Percentiles rank a stretch among this genome's conserved stretches.
Evolutionary conservation across 2,113 vertebrate species (phyloP).

Genomic region (Emydura subglobosa): DNA sequence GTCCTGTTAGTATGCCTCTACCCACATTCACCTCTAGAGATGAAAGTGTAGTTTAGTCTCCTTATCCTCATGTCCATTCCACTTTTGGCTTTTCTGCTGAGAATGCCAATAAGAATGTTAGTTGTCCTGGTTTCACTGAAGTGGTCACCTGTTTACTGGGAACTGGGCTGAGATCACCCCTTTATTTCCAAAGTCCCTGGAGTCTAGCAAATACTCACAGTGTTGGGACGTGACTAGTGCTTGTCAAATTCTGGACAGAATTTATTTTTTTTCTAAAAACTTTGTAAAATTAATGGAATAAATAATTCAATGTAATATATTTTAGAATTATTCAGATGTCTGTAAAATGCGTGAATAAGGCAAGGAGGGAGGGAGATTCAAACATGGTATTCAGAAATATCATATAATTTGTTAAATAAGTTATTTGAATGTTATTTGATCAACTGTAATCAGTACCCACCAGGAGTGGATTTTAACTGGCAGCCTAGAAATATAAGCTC

Average conservation of each 20-base stretch:
- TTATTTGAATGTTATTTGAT: not conserved
- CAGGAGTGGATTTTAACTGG: not conserved
- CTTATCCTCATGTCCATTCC: accelerated
- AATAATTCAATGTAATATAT: not conserved
- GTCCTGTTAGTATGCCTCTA: not conserved
- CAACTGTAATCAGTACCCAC: not conserved
- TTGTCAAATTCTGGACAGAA: not conserved
- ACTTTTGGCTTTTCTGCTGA: not conserved
- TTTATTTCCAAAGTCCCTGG: not conserved
- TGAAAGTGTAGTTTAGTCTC: not conserved
- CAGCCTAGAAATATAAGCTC: not conserved
- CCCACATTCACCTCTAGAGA: not conserved
- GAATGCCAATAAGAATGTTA: not conserved
- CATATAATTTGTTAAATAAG: not conserved
- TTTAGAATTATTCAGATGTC: not conserved
- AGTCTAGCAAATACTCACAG: not conserved
- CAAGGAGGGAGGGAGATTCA: not conserved
- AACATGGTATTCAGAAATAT: not conserved
- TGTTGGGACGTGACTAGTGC: not conserved
- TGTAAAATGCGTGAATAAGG: not conserved
- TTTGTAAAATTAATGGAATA: not conserved
- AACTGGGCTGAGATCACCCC: not conserved
- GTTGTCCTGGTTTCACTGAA: accelerated
- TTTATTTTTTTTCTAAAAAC: not conserved
- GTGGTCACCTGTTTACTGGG: not conserved